Conservation (phyloP, 2,113 vertebrate species). For the Coregonus clupeaformis region DNA sequence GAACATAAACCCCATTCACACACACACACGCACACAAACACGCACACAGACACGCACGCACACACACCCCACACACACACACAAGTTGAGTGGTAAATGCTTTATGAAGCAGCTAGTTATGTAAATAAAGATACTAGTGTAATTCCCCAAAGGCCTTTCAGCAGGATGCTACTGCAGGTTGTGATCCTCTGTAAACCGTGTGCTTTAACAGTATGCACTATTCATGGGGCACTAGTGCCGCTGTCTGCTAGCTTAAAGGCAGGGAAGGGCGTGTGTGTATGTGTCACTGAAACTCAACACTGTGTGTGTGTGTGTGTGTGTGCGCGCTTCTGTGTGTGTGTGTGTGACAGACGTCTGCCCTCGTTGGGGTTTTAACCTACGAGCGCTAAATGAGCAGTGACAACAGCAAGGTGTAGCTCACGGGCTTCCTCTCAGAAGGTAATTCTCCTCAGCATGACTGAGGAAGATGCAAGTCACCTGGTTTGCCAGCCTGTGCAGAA, state of each 20-base stretch:
- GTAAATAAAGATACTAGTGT: constrained; percentile 34
- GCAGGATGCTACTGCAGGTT: constrained; percentile 7
- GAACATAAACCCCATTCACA: no score
- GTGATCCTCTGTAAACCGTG: constrained; percentile 6
- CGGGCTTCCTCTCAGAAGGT: neutral
- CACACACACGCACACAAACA: constrained; percentile 19
- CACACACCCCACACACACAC: constrained; percentile 33
- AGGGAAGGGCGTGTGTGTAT: neutral
- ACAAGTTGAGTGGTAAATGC: constrained; percentile 57
- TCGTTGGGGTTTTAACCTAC: neutral
- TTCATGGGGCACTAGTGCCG: constrained; percentile 2
- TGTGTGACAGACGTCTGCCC: constrained; percentile 1
- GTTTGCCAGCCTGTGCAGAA: neutral
- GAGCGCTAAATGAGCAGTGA: neutral
- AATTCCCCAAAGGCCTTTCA: constrained; percentile 4
- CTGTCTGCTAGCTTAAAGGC: neutral
- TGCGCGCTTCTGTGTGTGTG: neutral
- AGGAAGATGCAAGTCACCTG: neutral
- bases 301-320: neutral
- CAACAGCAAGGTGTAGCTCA: neutral
- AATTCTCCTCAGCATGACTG: neutral
- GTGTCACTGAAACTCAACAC: no score
- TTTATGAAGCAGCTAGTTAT: constrained; percentile 59
- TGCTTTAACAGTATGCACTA: constrained; percentile 5
- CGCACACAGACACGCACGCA: constrained; percentile 33